These are phyloP conservation scores for Irena cyanogastra DNA, from an alignment of 2,113 vertebrate genomes.

Conservation along the genomic window DNA sequence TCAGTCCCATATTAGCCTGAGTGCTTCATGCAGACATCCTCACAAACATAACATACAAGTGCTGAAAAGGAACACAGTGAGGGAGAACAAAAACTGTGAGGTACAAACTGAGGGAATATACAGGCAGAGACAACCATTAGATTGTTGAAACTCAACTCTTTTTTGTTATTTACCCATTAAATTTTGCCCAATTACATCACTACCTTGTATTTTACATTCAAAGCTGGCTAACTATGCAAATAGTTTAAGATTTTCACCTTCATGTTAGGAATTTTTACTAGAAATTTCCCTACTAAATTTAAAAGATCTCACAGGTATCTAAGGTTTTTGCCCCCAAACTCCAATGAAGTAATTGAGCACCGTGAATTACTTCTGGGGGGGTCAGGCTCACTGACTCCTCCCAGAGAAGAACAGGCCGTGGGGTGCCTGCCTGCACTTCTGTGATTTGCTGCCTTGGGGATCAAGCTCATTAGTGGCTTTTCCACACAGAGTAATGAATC, in stretches of 20 bases:
- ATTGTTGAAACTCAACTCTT: not conserved
- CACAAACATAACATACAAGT: not conserved
- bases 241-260: not conserved
- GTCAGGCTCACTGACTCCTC: not conserved
- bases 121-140: not conserved
- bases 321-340: not conserved
- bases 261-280: not conserved
- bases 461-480: rapidly evolving
- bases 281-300: not conserved
- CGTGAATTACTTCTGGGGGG: rapidly evolving
- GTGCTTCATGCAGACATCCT: not conserved
- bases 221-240: not conserved
- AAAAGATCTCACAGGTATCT: not conserved
- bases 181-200: not conserved
- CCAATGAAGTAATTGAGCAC: not conserved
- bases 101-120: rapidly evolving
- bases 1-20: not conserved
- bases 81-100: not conserved
- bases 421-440: not conserved
- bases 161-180: not conserved
- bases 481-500: not conserved
- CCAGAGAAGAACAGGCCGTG: rapidly evolving
- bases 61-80: not conserved
- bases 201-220: not conserved
- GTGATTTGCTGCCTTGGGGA: not conserved